These are phyloP conservation scores for Athripsodes cinereus DNA, from an alignment of 2,888 invertebrate genomes.

Conservation along the genomic window DNA sequence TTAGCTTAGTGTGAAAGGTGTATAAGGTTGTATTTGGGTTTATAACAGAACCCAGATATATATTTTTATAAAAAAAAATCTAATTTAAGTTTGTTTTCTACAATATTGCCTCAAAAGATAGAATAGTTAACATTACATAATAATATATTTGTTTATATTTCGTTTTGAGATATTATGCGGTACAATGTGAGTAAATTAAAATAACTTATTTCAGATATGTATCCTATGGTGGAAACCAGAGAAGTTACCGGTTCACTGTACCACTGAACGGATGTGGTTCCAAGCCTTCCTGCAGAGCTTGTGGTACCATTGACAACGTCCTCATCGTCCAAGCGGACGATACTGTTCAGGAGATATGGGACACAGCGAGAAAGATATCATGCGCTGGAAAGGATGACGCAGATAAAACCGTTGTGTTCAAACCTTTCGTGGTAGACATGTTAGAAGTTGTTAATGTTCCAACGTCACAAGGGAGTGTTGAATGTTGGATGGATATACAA, in stretches of 20 bases:
- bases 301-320: conserved; percentile 58
- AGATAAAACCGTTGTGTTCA: conserved; percentile 43
- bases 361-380: conserved; percentile 58
- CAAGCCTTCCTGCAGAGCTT: conserved; percentile 53
- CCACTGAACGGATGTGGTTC: conserved; percentile 60
- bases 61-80: too few relatives aligned
- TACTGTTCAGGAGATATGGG: conserved; percentile 58
- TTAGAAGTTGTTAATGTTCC: conserved; percentile 61
- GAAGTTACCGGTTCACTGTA: conserved; percentile 56
- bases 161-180: too few relatives aligned
- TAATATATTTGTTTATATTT: too few relatives aligned
- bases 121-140: too few relatives aligned
- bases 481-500: conserved; percentile 75
- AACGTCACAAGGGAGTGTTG: conserved; percentile 57
- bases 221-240: conserved; percentile 50
- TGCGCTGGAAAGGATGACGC: conserved; percentile 38
- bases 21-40: too few relatives aligned
- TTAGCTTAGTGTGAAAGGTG: too few relatives aligned
- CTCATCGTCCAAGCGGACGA: conserved; percentile 64
- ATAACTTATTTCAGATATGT: conserved; percentile 53
- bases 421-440: conserved; percentile 65
- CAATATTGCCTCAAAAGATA: too few relatives aligned
- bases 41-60: too few relatives aligned
- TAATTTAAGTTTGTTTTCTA: too few relatives aligned
- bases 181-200: too few relatives aligned